Percentiles rank a stretch among this genome's conserved stretches.
These are phyloP conservation scores for Diorhabda sublineata DNA, from an alignment of 1,140 invertebrate species.

Conservation along the genomic window DNA sequence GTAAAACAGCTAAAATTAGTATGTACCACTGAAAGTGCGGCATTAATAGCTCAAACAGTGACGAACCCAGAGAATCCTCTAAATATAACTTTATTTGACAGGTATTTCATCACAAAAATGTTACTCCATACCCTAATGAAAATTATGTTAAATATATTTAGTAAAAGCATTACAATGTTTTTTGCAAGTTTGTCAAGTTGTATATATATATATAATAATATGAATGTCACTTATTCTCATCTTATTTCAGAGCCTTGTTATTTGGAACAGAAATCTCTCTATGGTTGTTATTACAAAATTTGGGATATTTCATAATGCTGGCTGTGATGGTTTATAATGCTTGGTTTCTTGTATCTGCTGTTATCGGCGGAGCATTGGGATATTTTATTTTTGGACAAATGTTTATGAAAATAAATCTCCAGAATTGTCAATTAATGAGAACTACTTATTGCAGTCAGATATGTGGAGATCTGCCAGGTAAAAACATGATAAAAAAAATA, in stretches of 20 bases:
- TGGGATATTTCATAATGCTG: conserved; percentile 86
- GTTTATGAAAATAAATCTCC: conserved; percentile 47
- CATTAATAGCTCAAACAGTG: conserved; percentile 30
- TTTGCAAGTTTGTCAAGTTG: too few relatives aligned
- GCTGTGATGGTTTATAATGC: conserved; percentile 86
- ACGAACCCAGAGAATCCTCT: conserved; percentile 32
- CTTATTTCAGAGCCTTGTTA: conserved; percentile 36
- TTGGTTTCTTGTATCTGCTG: conserved; percentile 70
- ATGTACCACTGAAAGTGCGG: conserved; percentile 38
- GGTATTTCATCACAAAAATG: conserved; percentile 22
- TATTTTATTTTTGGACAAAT: conserved; percentile 55
- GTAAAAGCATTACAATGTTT: too few relatives aligned
- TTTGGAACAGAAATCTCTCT: conserved; percentile 40
- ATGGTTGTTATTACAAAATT: conserved; percentile 40
- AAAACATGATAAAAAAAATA: background rate
- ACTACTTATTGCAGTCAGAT: conserved; percentile 42
- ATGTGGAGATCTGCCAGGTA: conserved; percentile 40
- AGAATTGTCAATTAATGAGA: conserved; percentile 45
- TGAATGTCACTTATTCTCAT: background rate
- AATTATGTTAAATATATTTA: too few relatives aligned
- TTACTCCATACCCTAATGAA: too few relatives aligned
- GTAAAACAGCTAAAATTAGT: conserved; percentile 41
- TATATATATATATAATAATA: too few relatives aligned
- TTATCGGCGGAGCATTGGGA: conserved; percentile 72
- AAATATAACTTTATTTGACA: conserved; percentile 36